Base-by-base conservation (phyloP, 2,113 vertebrate species). In the Psammodynastes pulverulentus region DNA sequence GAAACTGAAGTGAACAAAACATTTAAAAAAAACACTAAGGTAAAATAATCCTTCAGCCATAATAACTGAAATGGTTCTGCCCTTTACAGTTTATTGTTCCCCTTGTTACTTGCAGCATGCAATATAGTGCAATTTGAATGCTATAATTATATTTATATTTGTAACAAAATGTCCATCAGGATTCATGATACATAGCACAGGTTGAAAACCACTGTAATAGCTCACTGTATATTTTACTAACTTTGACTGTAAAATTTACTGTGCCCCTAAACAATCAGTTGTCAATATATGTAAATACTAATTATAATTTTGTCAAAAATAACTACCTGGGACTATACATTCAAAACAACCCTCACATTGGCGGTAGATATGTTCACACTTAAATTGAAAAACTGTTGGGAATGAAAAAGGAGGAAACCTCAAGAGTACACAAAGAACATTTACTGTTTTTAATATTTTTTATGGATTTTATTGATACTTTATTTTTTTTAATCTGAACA, bases 101-200 rank as follows among this genome's bases (percentile, higher is more conserved):
- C 89, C 21, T 89, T 49, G 51, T 89, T 89, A 87, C 91, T 92
- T 85, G 67, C 29, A 85, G 52, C 72, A 89, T 89, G 84, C 62
- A 84, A 89, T 89, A 89, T 89, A 92, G 89, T 89, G 51, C 43
- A 89, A 92, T 92, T 84, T 92, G 52, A 58, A 21, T 85, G 34
- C 67, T 89, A 54, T 52, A 52, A 54, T 89, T 56, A 84, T 92
- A 88, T 89, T 92, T 92, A 52, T 52, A 92, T 89, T 53, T 84
- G 62, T 34, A 39, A 67, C 49, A 84, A 88, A 89, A 92, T 49
- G 43, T 29, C 67, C 51, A 92, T 72, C 43, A 92, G 91, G 72
- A 21, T 58, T 92, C 52, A 29, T 92, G 87, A 89, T 49, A 29
- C 91, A 92, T 21, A 89, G 48, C 43, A 89, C 5, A 56, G 43